Evolutionary conservation across 2,797 vertebrate species (phyloP).

Genomic region (Coilia nasus): DNA sequence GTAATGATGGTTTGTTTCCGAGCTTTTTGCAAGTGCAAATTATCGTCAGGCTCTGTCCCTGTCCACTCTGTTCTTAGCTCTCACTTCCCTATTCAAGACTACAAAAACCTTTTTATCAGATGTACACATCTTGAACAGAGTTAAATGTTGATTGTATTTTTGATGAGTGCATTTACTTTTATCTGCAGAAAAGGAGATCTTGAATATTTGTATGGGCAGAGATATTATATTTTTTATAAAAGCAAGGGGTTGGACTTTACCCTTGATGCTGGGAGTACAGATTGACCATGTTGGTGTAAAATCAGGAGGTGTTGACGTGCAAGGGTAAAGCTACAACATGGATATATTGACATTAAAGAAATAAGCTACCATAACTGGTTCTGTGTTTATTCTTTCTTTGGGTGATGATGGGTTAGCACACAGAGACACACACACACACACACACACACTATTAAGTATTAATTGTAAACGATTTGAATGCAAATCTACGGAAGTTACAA

Average conservation of each 20-base stretch:
- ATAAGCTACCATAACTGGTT: conserved; percentile 6
- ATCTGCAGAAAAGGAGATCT: conserved; percentile 19
- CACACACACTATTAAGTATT: not conserved
- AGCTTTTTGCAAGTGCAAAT: not conserved
- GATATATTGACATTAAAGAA: conserved; percentile 23
- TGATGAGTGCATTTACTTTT: conserved; percentile 23
- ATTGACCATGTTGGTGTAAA: not conserved
- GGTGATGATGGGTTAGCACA: not conserved
- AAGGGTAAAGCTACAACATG: conserved; percentile 15
- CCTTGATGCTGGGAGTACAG: conserved; percentile 1
- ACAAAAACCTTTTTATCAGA: conserved; percentile 20
- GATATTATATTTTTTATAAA: conserved; percentile 24
- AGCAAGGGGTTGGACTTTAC: conserved; percentile 2
- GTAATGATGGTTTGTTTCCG: not conserved
- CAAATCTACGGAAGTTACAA: not conserved
- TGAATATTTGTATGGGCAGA: conserved; percentile 25
- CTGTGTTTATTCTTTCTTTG: not conserved
- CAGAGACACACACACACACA: not conserved
- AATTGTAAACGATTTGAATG: not conserved
- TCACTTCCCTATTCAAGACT: not conserved
- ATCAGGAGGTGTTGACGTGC: not conserved
- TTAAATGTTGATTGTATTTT: conserved; percentile 24
- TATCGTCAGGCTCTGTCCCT: not conserved
- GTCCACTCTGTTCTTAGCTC: not conserved
- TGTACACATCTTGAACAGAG: conserved; percentile 14